These are phyloP conservation scores for Aricia artaxerxes DNA, from an alignment of 2,888 invertebrate species.

Conservation along the genomic window DNA sequence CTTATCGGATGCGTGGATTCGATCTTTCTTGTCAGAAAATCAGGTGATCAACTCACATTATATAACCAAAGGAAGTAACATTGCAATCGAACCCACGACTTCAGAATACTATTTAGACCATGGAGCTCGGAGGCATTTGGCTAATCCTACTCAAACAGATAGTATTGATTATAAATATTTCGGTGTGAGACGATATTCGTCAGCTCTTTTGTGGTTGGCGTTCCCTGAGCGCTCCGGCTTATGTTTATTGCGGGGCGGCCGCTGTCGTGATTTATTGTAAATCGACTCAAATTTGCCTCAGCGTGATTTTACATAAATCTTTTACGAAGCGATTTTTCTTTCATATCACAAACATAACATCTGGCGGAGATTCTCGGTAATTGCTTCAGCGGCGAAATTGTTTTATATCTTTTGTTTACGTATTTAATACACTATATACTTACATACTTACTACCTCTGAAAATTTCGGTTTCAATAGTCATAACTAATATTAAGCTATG, in stretches of 20 bases:
- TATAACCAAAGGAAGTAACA: too few species aligned
- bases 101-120: too few species aligned
- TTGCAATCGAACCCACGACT: too few species aligned
- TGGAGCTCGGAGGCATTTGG: too few species aligned
- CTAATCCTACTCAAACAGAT: neutral
- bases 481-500: too few species aligned
- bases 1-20: too few species aligned
- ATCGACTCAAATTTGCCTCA: conserved; percentile 28
- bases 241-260: conserved; percentile 26
- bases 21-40: too few species aligned
- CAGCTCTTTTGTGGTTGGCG: conserved; percentile 25
- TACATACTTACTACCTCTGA: too few species aligned
- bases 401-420: neutral
- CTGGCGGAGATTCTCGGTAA: conserved; percentile 5
- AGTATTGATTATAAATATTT: neutral
- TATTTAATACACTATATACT: neutral
- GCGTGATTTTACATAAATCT: conserved; percentile 23
- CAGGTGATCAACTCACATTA: too few species aligned
- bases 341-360: conserved; percentile 21
- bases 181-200: conserved; percentile 37
- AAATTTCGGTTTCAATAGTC: too few species aligned
- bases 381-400: neutral
- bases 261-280: conserved; percentile 28
- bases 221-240: conserved; percentile 10
- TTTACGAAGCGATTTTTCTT: conserved; percentile 21